Conservation (phyloP, 2,113 vertebrate species). For the Crotalus horridus region DNA sequence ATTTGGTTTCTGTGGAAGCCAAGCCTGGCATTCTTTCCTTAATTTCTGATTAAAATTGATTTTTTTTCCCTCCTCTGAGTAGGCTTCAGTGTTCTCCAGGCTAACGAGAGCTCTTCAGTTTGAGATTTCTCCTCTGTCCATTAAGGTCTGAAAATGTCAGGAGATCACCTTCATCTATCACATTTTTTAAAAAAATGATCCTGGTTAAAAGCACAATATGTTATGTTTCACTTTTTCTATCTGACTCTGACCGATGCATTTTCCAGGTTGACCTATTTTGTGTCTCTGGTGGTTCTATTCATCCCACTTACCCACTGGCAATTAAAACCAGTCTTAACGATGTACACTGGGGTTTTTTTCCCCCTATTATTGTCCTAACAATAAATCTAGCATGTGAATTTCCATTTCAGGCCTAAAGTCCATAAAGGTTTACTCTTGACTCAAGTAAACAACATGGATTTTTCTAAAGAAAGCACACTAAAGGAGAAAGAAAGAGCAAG, state of each 20-base stretch:
- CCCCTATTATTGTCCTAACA: not conserved
- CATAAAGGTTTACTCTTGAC: not conserved
- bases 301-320: not conserved
- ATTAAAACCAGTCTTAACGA: not conserved
- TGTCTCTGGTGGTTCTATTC: not conserved
- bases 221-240: not conserved
- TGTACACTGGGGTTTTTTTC: rapidly evolving
- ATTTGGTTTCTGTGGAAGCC: not conserved
- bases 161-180: not conserved
- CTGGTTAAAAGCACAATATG: not conserved
- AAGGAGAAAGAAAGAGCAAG: not conserved
- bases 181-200: not conserved
- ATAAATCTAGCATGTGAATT: not conserved
- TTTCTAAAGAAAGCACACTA: not conserved
- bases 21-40: not conserved
- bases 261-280: not conserved
- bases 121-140: not conserved
- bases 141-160: not conserved
- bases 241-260: not conserved
- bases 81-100: not conserved
- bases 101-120: not conserved
- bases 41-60: not conserved
- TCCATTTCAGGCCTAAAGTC: not conserved
- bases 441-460: not conserved
- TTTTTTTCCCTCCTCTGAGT: not conserved